Conservation (phyloP, 2,888 invertebrate species). For the Halictus ligatus region DNA sequence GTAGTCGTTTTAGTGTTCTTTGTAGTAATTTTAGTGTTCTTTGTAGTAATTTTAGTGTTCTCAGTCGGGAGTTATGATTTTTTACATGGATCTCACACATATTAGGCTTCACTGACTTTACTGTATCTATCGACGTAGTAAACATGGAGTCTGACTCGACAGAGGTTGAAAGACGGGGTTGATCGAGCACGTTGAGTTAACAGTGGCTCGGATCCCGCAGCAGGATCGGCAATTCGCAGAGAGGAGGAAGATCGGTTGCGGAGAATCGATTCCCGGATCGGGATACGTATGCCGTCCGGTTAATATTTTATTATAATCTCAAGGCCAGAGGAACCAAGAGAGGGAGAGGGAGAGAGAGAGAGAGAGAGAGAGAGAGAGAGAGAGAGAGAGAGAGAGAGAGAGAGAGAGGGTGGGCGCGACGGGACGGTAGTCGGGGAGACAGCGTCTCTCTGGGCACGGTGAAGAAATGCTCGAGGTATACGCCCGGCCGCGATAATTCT, state of each 20-base stretch:
- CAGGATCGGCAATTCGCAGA: not conserved
- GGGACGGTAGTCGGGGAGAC: not conserved
- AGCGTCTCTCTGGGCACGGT: constrained; percentile 2
- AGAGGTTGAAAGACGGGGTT: not conserved
- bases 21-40: too few species aligned
- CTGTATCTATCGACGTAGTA: too few species aligned
- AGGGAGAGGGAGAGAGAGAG: not conserved
- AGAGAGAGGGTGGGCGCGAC: too few species aligned
- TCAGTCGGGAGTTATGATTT: too few species aligned
- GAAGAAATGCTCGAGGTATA: constrained; percentile 38
- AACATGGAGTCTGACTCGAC: too few species aligned
- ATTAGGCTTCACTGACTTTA: not conserved
- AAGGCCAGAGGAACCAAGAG: constrained; percentile 30
- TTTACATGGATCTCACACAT: not conserved
- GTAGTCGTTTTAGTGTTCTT: too few species aligned
- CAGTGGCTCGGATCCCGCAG: not conserved
- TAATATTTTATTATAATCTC: constrained; percentile 55
- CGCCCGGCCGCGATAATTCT: constrained; percentile 58
- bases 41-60: not conserved
- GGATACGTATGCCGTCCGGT: constrained; percentile 2
- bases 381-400: too few species aligned
- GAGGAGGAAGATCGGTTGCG: not conserved
- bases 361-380: not conserved
- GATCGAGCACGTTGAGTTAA: not conserved
- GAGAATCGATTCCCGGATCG: constrained; percentile 11